phyloP scores from a whole-genome alignment of 2,797 vertebrate species.

The Poeciliopsis gracilis region DNA sequence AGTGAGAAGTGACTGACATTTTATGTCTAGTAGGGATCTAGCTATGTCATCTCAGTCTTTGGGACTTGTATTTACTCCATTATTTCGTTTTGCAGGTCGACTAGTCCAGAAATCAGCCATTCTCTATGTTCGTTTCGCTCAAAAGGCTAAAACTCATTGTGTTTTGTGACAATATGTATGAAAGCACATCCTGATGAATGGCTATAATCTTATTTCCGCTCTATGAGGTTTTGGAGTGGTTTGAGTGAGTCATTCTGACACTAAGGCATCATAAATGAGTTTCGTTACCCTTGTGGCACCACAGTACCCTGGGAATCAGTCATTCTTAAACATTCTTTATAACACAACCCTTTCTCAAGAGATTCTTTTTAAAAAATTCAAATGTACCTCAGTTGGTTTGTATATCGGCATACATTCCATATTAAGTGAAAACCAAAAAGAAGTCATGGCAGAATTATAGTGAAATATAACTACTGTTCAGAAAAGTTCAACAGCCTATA shows the following conservation, averaged over 20 bases:
- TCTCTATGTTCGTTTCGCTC: conserved; percentile 46
- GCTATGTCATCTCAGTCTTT: conserved; percentile 35
- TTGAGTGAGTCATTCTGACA: not conserved
- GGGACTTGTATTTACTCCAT: conserved; percentile 31
- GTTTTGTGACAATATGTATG: conserved; percentile 29
- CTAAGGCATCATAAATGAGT: too few species aligned
- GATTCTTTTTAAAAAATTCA: not conserved
- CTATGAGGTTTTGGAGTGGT: not conserved
- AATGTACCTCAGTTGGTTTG: not conserved
- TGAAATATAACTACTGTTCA: conserved; percentile 43
- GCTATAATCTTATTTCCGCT: not conserved
- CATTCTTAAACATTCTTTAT: not conserved
- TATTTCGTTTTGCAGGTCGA: conserved; percentile 43
- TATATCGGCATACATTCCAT: not conserved
- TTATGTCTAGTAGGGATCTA: conserved; percentile 35
- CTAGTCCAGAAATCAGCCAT: conserved; percentile 37
- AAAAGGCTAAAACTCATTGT: conserved; percentile 52
- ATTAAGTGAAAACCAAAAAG: conserved; percentile 13
- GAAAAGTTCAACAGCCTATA: conserved; percentile 40
- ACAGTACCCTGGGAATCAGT: not conserved
- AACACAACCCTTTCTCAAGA: not conserved
- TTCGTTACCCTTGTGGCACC: too few species aligned
- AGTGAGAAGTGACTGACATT: conserved; percentile 31
- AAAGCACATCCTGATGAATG: not conserved
- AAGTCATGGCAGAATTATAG: conserved; percentile 28